These are phyloP conservation scores for Catocala nupta DNA, from an alignment of 2,888 invertebrate genomes.

Conservation along the genomic window DNA sequence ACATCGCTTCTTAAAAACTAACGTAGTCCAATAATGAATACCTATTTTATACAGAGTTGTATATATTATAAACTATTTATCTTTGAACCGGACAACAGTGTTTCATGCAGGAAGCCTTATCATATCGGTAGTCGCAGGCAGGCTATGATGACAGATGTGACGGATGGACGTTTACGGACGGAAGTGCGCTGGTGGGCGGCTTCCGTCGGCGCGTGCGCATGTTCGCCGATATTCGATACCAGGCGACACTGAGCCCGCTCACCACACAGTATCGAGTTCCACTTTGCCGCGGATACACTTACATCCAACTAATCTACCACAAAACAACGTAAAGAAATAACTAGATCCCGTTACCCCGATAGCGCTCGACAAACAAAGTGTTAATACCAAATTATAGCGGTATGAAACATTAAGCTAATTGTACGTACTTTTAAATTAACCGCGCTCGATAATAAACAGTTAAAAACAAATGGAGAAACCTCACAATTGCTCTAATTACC, in stretches of 20 bases:
- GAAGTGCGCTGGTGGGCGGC: slow-evolving; percentile 72
- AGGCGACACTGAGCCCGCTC: slow-evolving; percentile 43
- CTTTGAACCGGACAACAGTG: slow-evolving; percentile 20
- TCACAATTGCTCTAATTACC: slow-evolving; percentile 84
- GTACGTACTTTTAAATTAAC: slow-evolving; percentile 67
- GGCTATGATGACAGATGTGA: slow-evolving; percentile 48
- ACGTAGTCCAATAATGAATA: no score
- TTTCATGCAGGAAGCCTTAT: slow-evolving; percentile 76
- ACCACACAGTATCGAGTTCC: slow-evolving; percentile 66
- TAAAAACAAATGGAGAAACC: slow-evolving; percentile 82
- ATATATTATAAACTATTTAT: background rate
- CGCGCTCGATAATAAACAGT: slow-evolving; percentile 74
- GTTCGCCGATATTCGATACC: slow-evolving; percentile 64
- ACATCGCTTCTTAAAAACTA: no score
- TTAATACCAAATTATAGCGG: slow-evolving; percentile 49
- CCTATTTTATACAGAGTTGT: no score
- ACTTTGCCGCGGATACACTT: slow-evolving; percentile 55
- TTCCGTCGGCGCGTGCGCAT: slow-evolving; percentile 81
- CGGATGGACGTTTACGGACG: slow-evolving; percentile 59
- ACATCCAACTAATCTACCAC: slow-evolving; percentile 49
- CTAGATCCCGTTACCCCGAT: slow-evolving; percentile 20
- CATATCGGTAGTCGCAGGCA: slow-evolving; percentile 61
- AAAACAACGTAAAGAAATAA: slow-evolving; percentile 7
- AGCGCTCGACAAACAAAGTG: slow-evolving; percentile 37
- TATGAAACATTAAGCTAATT: slow-evolving; percentile 64